Evolutionary conservation across 2,797 vertebrate species (phyloP), one percentile per base, ranked within the genome.

Genomic region (Chanos chanos): DNA sequence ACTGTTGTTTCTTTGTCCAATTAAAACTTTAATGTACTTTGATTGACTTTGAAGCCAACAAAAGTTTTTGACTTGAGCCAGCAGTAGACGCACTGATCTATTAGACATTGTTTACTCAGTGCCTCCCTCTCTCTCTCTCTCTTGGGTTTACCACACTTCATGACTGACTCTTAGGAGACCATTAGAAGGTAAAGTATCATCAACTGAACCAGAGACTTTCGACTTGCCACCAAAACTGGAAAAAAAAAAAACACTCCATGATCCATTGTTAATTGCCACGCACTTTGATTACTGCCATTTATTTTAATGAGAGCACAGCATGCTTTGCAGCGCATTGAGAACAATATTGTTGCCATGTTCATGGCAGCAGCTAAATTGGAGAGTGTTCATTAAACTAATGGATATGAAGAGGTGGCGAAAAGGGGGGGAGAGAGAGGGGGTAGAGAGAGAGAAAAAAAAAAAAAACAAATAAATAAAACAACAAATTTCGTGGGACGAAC

Each of bases 351-450:
- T 53, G 61, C 70, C 54, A 30, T 74, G 77, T 81, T 83, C 75
- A 49, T 75, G 71, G 72, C 45, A 36, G 71, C 54, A 75, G 77
- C 74, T 68, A 83, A 84, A 87, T 74, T 78, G 79, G 76, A 80
- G 73, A 73, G 76, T 81, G 80, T 87, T 87, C 86, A 88, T 90
- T 89, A 87, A 81, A 80, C 83, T 88, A 87, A 89, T 88, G 86
- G 85, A 87, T 80, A 81, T 83, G 81, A 85, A 83, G 81, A 80
- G 75, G 75, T 71, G 69, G 66, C 49, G 59, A 67, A 73, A 45
- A 68, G 66, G 25, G 63, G 60, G 48, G 66, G 66, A 64, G 34
- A 45, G 60, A 40, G 19, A 5, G 16, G 12, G 18, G 31, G 45
- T 30, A 36, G 33, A 53, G 10, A 53, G 16, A n/a, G 7, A 21